Evolutionary conservation across 2,888 invertebrate genomes (phyloP), one percentile per base, ranked within the genome.

Genomic region (Lasioglossum malachurum): DNA sequence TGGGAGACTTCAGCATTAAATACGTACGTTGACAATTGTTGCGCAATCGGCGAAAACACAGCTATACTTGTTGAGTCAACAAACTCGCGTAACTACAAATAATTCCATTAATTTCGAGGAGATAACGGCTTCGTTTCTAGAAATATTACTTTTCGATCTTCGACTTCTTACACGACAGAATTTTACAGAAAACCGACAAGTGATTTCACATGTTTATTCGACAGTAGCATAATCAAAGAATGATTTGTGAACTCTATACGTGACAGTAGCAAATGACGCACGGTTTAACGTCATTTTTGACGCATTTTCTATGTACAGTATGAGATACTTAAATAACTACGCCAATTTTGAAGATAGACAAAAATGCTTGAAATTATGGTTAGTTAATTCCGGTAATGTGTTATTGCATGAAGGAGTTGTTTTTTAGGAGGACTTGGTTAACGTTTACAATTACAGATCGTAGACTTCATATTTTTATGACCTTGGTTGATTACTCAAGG

Each of bases 31-130:
- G 27, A 64, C 31, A 31, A 64, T 31, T 64, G 31, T 67, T 67
- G 67, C 35, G 35, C 35, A 67, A 64, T 64, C 64, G 31, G 64
- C 5, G 64, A 31, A 31, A 64, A 64, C 16, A 31, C 31, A 64
- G 31, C 5, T 64, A 31, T 64, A 64, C 64, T 31, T 16, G 64
- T 31, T 64, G 64, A 64, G 64, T 16, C 64, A 64, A 64, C 16
- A 64, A 64, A 64, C 64, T 31, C 64, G 31, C 64, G 64, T 64
- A 64, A 64, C 64, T n/a, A 64, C 31, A 64, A 64, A 31, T 64
- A 64, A 31, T 64, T 64, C 7, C 64, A 27, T 31, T 31, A 64
- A 64, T 64, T 31, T 64, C 31, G 5, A 31, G 16, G 31, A 64
- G 64, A 64, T 31, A 64, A 64, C 14, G 60, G 5, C 16, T 64